Conservation (phyloP, 2,113 vertebrate species). For the Raphicerus campestris region DNA sequence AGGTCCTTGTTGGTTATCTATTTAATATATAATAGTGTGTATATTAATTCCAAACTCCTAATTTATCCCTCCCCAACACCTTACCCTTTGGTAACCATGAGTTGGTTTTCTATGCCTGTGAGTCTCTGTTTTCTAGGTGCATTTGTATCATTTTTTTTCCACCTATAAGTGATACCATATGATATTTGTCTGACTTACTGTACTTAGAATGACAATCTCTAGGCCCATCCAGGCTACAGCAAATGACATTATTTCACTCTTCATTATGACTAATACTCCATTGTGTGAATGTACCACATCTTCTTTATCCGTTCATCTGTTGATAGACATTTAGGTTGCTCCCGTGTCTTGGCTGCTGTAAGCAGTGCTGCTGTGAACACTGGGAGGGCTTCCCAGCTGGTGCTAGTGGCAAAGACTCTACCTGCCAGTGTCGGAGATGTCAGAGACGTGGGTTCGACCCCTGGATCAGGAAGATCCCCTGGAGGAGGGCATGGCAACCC, state of each 20-base stretch:
- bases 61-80: not conserved
- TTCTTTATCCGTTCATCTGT: not conserved
- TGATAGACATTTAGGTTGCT: not conserved
- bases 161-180: not conserved
- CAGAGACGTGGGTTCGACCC: not conserved
- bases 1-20: not conserved
- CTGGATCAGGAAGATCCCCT: not conserved
- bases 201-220: not conserved
- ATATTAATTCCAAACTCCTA: not conserved
- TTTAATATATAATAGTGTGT: not conserved
- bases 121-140: not conserved
- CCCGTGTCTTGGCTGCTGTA: not conserved
- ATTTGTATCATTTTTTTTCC: not conserved
- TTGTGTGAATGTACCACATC: fast-evolving
- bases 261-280: not conserved
- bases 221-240: not conserved
- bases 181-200: not conserved
- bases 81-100: not conserved
- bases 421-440: not conserved
- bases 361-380: not conserved
- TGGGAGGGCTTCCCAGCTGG: not conserved
- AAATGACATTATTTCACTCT: not conserved
- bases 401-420: not conserved
- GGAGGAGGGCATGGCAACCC: not conserved
- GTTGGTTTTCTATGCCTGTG: not conserved